Percentiles rank a stretch among this genome's conserved stretches.
Conservation (phyloP, 2,113 vertebrate genomes). For the Phyllostomus discolor region DNA sequence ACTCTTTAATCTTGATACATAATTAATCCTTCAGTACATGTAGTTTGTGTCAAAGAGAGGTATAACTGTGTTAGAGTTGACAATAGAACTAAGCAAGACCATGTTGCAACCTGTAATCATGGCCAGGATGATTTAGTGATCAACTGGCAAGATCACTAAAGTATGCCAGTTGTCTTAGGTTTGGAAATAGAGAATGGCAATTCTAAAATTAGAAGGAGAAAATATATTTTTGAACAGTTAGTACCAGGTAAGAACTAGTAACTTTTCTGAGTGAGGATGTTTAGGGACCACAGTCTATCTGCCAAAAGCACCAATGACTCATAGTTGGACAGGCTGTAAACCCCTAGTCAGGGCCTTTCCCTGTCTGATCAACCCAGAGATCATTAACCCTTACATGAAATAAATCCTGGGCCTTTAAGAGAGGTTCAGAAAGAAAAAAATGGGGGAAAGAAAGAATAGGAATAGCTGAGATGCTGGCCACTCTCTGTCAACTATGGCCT, state of each 20-base stretch:
- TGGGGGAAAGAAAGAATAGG: accelerated
- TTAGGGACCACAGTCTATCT: not conserved
- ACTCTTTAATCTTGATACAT: not conserved
- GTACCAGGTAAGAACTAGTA: not conserved
- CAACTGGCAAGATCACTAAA: not conserved
- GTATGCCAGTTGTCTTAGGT: not conserved
- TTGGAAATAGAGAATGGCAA: not conserved
- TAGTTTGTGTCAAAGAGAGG: not conserved
- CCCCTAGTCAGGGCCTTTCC: not conserved
- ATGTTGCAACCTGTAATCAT: not conserved
- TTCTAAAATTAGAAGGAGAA: not conserved
- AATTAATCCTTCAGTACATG: not conserved
- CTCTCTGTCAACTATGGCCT: not conserved
- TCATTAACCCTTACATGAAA: not conserved
- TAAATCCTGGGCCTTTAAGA: not conserved
- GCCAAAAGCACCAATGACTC: not conserved
- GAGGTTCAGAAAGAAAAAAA: not conserved
- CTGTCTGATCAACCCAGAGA: not conserved
- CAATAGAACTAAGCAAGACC: not conserved
- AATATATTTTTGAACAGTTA: not conserved
- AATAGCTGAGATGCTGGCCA: not conserved
- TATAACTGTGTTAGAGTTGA: not conserved
- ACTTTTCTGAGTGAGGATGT: not conserved
- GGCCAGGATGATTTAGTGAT: not conserved
- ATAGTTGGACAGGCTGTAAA: not conserved